Evolutionary conservation across 2,113 vertebrate genomes (phyloP), one percentile per base, ranked within the genome.

Genomic region (Corydoras maculifer): DNA sequence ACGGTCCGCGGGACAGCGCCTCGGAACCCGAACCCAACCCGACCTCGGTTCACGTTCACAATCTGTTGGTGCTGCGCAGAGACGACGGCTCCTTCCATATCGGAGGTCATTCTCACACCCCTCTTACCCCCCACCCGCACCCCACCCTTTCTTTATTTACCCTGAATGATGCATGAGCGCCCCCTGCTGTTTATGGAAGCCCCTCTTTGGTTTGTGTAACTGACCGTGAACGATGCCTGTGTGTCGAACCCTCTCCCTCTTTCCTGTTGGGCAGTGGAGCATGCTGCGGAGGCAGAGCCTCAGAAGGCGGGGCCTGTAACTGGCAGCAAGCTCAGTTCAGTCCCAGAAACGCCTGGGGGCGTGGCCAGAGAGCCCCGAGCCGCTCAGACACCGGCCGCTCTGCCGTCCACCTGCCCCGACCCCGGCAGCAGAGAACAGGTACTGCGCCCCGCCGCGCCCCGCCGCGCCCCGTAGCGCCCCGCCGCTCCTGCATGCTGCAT

Each of bases 81-180:
- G 96, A 98, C 62, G 94, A 98, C 62, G 96, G 96, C 58, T 92
- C 93, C 69, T 97, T 97, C 83, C 89, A 87, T 55, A 91, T 99
- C 78, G 93, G 92, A 94, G 94, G 96, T 98, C 78, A 79, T 65
- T 58, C 43, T 72, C 25, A 12, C n/a, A 30, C 8, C 11, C 29
- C 51, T 55, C 3, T 30, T 43, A 6, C 3, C 10, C 14, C 4
- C 48, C 15, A 12, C 8, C 25, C 3, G 18, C 9, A 6, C 55
- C 12, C 32, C 4, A 5, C 59, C 43, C 18, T 8, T 2, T 31
- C 43, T 53, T 67, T 48, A 48, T 15, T 18, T 59, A 67, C 65
- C 5, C 68, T 65, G 2, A 73, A 3, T 35, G 48, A 30, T 50
- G 3, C 15, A 51, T 14, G 48, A 58, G 10, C 7, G 60, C 31